Evolutionary conservation across 2,797 vertebrate species (phyloP).

Genomic region (Sebastes minor): DNA sequence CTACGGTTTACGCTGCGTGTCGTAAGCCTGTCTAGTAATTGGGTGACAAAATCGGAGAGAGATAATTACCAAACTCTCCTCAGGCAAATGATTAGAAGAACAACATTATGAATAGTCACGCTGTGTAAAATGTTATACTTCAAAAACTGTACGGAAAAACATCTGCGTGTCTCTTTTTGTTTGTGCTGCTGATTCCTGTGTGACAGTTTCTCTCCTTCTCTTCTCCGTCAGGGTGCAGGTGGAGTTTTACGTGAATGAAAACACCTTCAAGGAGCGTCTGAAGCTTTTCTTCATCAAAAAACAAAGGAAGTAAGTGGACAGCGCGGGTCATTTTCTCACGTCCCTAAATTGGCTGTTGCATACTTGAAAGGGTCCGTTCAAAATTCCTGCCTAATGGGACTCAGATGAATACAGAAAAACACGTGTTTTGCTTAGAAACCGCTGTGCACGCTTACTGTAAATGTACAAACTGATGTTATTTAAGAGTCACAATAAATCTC

Average conservation of each 20-base stretch:
- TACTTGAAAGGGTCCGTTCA: not conserved
- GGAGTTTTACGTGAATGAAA: conserved; percentile 97
- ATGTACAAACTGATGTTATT: not conserved
- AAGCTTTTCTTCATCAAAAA: conserved; percentile 99
- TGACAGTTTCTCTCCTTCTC: conserved; percentile 9
- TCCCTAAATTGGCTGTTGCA: not conserved
- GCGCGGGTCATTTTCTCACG: not conserved
- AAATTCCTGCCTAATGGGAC: not conserved
- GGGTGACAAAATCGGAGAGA: conserved; percentile 23
- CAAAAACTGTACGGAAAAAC: not conserved
- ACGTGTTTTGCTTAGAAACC: not conserved
- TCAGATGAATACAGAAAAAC: not conserved
- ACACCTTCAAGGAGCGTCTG: conserved; percentile 96
- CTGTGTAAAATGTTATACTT: not conserved
- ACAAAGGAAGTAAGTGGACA: conserved; percentile 91
- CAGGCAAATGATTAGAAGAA: conserved; percentile 40
- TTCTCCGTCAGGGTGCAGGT: conserved; percentile 89
- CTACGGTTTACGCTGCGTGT: not conserved
- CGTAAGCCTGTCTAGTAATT: conserved; percentile 12
- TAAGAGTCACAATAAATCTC: not conserved
- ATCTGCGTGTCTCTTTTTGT: not conserved
- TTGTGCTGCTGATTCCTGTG: not conserved
- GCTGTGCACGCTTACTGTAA: not conserved
- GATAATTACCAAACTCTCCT: conserved; percentile 38
- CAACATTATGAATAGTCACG: conserved; percentile 31